Evolutionary conservation across 2,113 vertebrate genomes (phyloP).

Genomic region (Daboia siamensis): DNA sequence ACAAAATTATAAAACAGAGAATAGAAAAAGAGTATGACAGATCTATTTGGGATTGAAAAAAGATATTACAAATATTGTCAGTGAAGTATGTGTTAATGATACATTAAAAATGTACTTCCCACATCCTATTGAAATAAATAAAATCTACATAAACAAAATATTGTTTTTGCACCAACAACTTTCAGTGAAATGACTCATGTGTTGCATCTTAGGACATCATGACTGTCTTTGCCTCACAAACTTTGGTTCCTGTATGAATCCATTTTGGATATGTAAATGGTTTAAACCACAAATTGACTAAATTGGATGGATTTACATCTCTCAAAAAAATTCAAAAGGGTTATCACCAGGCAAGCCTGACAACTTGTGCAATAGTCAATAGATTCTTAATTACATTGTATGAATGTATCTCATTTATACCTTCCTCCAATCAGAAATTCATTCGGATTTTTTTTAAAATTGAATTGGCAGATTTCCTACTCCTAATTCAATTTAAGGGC

Average conservation of each 20-base stretch:
- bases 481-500: background rate
- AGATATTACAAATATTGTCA: background rate
- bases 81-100: background rate
- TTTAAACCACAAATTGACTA: background rate
- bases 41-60: background rate
- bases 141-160: background rate
- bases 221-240: background rate
- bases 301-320: background rate
- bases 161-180: background rate
- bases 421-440: background rate
- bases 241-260: background rate
- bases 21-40: background rate
- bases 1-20: background rate
- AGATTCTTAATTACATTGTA: background rate
- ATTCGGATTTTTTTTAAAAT: background rate
- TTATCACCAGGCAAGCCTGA: background rate
- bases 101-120: background rate
- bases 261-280: background rate
- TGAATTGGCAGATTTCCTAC: background rate
- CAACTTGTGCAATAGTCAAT: background rate
- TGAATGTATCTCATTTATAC: background rate
- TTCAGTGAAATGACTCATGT: background rate
- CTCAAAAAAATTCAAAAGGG: background rate
- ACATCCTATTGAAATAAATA: background rate
- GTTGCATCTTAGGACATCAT: background rate